Evolutionary conservation across 2,113 vertebrate species (phyloP).

Genomic region (Engystomops pustulosus): DNA sequence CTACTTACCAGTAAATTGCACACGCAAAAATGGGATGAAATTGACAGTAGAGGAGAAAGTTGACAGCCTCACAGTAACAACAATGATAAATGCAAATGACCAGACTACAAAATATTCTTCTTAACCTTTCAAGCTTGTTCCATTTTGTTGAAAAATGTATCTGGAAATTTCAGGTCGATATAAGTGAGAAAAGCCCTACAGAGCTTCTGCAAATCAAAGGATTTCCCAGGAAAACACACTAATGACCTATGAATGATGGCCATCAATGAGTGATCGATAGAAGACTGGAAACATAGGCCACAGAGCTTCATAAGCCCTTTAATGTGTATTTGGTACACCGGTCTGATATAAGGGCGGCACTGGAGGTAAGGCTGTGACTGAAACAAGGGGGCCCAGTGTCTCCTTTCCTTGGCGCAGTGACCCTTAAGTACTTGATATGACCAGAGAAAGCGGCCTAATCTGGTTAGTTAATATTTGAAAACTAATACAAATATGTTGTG

Average conservation of each 20-base stretch:
- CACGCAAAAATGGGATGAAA: constrained; percentile 9
- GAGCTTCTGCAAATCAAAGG: background rate
- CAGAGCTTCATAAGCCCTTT: background rate
- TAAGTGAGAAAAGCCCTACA: background rate
- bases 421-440: too few relatives aligned
- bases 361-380: too few relatives aligned
- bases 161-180: background rate
- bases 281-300: too few relatives aligned
- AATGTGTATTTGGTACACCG: too few relatives aligned
- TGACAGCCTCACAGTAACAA: constrained; percentile 6
- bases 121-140: constrained; percentile 11
- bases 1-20: background rate
- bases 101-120: background rate
- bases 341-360: too few relatives aligned
- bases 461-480: too few relatives aligned
- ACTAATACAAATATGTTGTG: too few relatives aligned
- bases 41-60: background rate
- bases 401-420: too few relatives aligned
- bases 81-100: background rate
- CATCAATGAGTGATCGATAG: too few relatives aligned
- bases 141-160: constrained; percentile 21
- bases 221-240: background rate
- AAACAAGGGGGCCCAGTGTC: too few relatives aligned
- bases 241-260: background rate
- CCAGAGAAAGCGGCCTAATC: too few relatives aligned